These are phyloP conservation scores for Enteromius unitaeniatus DNA, from an alignment of 2,797 vertebrate genomes.

Conservation along the genomic window DNA sequence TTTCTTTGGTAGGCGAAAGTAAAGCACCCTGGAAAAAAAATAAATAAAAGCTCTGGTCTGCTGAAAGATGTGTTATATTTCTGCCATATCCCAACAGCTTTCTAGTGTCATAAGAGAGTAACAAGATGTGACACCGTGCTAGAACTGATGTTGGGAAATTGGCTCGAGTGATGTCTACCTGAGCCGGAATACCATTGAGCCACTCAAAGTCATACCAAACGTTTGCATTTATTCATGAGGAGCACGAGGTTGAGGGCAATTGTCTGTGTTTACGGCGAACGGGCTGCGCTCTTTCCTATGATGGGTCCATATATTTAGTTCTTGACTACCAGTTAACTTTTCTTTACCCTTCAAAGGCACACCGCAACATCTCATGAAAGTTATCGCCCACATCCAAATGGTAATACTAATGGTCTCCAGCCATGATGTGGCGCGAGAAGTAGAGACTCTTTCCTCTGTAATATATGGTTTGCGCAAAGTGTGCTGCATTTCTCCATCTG, in stretches of 20 bases:
- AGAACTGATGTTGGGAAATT: constrained; percentile 43
- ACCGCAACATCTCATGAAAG: background rate
- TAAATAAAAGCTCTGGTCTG: constrained; percentile 34
- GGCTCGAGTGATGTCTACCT: constrained; percentile 54
- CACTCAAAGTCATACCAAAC: constrained; percentile 42
- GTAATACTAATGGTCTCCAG: constrained; percentile 2
- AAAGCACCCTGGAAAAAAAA: constrained; percentile 10
- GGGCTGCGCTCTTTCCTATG: constrained; percentile 25
- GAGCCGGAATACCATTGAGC: constrained; percentile 45
- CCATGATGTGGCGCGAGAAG: constrained; percentile 11
- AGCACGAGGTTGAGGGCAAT: constrained; percentile 1
- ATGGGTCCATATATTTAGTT: constrained; percentile 32
- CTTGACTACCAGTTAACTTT: constrained; percentile 19
- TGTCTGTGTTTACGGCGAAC: constrained; percentile 31
- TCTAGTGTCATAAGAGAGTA: constrained; percentile 52
- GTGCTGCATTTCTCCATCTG: constrained; percentile 24
- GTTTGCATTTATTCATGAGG: constrained; percentile 52
- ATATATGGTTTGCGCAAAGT: constrained; percentile 26
- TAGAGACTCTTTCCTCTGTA: constrained; percentile 10
- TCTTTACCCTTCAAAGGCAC: constrained; percentile 18
- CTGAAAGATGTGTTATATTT: constrained; percentile 60
- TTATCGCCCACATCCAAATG: constrained; percentile 2
- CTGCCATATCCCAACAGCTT: constrained; percentile 56
- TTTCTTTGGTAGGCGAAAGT: constrained; percentile 39
- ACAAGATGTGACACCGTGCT: constrained; percentile 59